Percentiles rank a stretch among this genome's conserved stretches.
phyloP scores from a whole-genome alignment of 1,140 invertebrate genomes.

The Drosophila tristis region DNA sequence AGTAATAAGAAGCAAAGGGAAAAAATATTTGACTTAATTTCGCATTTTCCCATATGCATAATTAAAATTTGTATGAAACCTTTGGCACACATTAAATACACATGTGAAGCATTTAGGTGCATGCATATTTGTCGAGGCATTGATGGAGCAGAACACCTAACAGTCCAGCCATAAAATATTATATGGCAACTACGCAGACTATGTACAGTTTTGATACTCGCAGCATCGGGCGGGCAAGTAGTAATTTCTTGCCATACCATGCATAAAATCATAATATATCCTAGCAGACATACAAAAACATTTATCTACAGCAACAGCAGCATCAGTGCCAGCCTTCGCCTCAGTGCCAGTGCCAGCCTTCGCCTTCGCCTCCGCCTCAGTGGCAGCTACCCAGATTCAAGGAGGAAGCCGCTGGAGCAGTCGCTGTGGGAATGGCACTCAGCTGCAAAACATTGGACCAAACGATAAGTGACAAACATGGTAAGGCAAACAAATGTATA shows the following conservation, averaged over 20 bases:
- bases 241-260: conserved; percentile 57
- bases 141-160: no score
- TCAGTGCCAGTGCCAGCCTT: no score
- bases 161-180: no score
- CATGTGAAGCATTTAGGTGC: no score
- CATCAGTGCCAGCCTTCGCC: background rate
- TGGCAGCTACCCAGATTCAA: background rate
- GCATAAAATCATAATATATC: conserved; percentile 79
- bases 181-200: background rate
- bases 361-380: no score
- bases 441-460: conserved; percentile 60
- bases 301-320: conserved; percentile 17
- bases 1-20: no score
- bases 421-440: conserved; percentile 37
- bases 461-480: conserved; percentile 80
- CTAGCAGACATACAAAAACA: conserved; percentile 25
- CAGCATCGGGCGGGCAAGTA: conserved; percentile 16
- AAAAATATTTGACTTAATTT: background rate
- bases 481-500: conserved; percentile 76
- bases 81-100: no score
- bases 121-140: no score
- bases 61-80: no score
- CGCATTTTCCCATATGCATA: no score
- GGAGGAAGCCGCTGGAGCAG: conserved; percentile 26
- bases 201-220: conserved; percentile 22